Evolutionary conservation across 2,888 invertebrate genomes (phyloP).

Genomic region (Aphrophora alni): DNA sequence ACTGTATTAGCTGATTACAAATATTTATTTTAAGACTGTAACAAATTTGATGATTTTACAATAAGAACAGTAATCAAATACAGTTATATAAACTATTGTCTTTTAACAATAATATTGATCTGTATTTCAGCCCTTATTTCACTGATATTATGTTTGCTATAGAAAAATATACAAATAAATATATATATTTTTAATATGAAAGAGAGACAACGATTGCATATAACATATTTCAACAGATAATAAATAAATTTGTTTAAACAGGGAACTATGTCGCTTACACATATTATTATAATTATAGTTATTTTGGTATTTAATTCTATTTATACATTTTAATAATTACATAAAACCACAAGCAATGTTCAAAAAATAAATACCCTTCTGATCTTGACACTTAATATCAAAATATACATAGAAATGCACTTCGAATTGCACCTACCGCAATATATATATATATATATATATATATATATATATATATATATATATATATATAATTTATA

Average conservation of each 20-base stretch:
- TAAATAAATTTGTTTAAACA: not conserved
- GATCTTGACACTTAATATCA: not conserved
- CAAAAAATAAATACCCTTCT: not conserved
- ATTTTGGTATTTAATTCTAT: not conserved
- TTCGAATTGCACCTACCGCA: not conserved
- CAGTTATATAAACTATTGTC: no score
- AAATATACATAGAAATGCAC: not conserved
- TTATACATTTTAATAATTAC: not conserved
- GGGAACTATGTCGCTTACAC: not conserved
- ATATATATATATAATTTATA: no score
- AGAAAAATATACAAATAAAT: slow-evolving; percentile 1
- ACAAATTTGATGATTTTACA: no score
- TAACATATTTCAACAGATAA: not conserved
- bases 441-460: no score
- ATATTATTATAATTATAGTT: not conserved
- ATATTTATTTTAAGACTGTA: no score
- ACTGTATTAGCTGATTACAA: no score
- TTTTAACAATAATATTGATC: no score
- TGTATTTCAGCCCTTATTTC: no score
- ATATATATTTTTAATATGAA: not conserved
- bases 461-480: no score
- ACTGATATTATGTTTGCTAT: not conserved
- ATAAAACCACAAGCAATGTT: not conserved
- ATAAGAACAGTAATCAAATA: no score
- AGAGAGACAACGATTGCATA: not conserved